Base-by-base conservation (phyloP, 2,888 invertebrate species). In the Laspeyria flexula region DNA sequence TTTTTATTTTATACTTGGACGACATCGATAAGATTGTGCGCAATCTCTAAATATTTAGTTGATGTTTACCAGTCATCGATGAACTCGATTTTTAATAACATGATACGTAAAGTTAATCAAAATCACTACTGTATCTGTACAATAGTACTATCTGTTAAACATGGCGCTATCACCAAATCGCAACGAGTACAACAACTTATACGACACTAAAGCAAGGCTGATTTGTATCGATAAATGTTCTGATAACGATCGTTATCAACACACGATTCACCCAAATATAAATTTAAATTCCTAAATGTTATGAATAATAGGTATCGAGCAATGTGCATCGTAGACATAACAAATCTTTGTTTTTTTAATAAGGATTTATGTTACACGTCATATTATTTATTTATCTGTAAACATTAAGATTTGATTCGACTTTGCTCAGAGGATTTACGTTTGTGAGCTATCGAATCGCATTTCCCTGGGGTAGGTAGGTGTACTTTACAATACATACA, bases 211-310 rank as follows among this genome's bases (percentile, higher is more conserved):
- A 72, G 66, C 62, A 58, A 69, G 62, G 63, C 57, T 59, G 72
- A 69, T 71, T 56, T 56, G 43, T 65, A 57, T 72, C 59, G 62
- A 69, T 62, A 67, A 64, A 63, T 69, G 50, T 54, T 42, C 34
- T 35, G 68, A 69, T 69, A 72, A 50, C 38, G 62, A 59, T 72
- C 50, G 43, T 51, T 72, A 69, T 69, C 70, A 49, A 57, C 45
- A 33, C 12, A 5, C 23, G n/a, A n/a, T 16, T 16, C n/a, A 18
- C 34, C 16, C 34, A 18, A 15, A 16, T 15, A 10, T 10, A 10
- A 16, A 16, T 15, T 34, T 34, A n/a, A 16, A 34, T 16, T 6
- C 13, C 31, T 13, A 13, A 13, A 31, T 13, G 13, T 30, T 21
- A 21, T 2, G 21, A 3, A 5, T 21, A 21, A 21, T 21, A 3